These are phyloP conservation scores for Geophilus truncorum DNA, from an alignment of 2,888 invertebrate genomes.

Conservation along the genomic window DNA sequence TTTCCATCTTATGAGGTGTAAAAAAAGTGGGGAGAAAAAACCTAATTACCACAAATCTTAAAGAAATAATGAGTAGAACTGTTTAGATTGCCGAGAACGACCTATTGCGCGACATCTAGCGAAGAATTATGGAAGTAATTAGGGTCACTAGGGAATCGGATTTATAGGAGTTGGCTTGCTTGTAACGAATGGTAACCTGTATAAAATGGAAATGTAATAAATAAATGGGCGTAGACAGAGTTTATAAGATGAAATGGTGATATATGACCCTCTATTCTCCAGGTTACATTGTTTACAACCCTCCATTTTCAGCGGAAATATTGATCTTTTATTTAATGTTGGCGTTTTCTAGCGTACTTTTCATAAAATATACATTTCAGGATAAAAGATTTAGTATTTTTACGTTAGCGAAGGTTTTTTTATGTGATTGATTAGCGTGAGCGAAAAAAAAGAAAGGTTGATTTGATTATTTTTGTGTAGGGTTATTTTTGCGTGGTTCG, in stretches of 20 bases:
- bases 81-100: not conserved
- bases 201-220: constrained; percentile 23
- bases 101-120: not conserved
- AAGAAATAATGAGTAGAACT: not conserved
- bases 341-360: not conserved
- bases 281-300: not conserved
- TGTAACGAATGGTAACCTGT: not conserved
- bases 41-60: not conserved
- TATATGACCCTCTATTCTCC: not conserved
- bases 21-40: not conserved
- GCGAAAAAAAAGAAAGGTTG: not conserved
- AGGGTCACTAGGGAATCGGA: not conserved
- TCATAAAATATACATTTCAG: not conserved
- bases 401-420: too few relatives aligned
- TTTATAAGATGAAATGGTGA: not conserved
- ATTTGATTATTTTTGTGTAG: not conserved
- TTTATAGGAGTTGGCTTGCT: not conserved
- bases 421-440: not conserved
- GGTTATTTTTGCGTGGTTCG: not conserved
- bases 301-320: not conserved
- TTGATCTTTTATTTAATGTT: not conserved
- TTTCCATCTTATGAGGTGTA: not conserved
- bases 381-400: too few relatives aligned
- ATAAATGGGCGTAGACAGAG: not conserved
- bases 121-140: constrained; percentile 22